Base-by-base conservation (phyloP, 2,113 vertebrate species). In the Sarotherodon lohbergeri region DNA sequence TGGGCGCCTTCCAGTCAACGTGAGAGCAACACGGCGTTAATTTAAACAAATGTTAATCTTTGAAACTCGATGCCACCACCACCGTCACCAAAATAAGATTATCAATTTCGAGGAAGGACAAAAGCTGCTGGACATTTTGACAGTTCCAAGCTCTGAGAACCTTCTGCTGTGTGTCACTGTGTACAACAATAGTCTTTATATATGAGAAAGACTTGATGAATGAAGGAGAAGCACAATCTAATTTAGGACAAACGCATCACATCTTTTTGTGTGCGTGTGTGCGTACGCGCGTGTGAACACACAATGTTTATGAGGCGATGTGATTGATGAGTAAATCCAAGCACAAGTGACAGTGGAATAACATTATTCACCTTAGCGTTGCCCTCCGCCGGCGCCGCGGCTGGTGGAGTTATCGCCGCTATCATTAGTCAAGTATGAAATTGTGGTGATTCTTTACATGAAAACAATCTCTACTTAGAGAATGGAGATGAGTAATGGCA, bases 271-370 rank as follows among this genome's bases (percentile, higher is more conserved):
- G 91, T 88, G 91, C 86, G 86, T 66, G 90, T 2, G 29, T 0
- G n/a, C 83, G 87, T 29, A 84, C 5, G 1, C 1, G 88, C 85
- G 85, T 88, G 84, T 54, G 90, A 94, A 91, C 91, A 92, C 91
- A 89, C 86, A 81, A 85, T 94, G 92, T 94, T 94, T 95, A 93
- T 92, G 94, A 94, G 93, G 88, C 29, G 24, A n/a, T 2, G 88
- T 94, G 95, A 96, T 93, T 92, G 91, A 96, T 95, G 95, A 93
- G 89, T 81, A 89, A 61, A 90, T 87, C 84, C 81, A 48, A 87
- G 88, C 85, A 86, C 85, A 87, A 92, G 89, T 94, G 95, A 93
- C 95, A 91, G 90, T 82, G 86, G 84, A 92, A 95, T 95, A 94
- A 93, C 91, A 93, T 95, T 89, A 94, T 92, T 96, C 94, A 94